Percentiles rank a stretch among this genome's conserved stretches.
These are phyloP conservation scores for Caenorhabditis becei DNA, from an alignment of 2,888 invertebrate species.

Conservation along the genomic window DNA sequence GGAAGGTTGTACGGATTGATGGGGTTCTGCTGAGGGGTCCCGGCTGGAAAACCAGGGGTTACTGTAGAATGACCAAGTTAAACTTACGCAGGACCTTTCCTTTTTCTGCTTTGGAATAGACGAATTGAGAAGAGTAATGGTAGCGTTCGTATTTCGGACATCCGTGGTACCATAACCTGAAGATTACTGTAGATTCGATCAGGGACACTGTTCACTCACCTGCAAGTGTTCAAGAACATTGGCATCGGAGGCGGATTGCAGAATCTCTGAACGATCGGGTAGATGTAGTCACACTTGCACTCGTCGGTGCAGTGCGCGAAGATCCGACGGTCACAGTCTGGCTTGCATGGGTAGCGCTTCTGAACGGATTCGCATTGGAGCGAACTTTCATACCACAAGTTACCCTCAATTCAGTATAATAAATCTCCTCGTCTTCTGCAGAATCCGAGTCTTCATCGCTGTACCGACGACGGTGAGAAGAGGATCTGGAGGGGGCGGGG, in stretches of 20 bases:
- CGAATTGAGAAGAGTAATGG: constrained; percentile 77
- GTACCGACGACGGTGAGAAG: constrained; percentile 20
- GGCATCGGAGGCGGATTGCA: constrained; percentile 79
- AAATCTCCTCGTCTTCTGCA: constrained; percentile 60
- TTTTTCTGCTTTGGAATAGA: constrained; percentile 78
- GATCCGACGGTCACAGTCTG: constrained; percentile 73
- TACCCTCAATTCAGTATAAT: constrained; percentile 63
- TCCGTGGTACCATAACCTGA: constrained; percentile 75
- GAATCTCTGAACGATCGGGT: constrained; percentile 76
- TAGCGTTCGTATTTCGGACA: constrained; percentile 77
- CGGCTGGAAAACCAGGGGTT: constrained; percentile 48
- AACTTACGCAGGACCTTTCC: constrained; percentile 74
- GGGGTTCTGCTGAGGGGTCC: constrained; percentile 50
- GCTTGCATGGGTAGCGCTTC: constrained; percentile 77
- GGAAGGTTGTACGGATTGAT: constrained; percentile 64
- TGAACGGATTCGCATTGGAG: constrained; percentile 33
- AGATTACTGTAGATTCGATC: too few species aligned
- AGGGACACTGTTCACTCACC: too few species aligned
- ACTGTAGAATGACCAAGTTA: not conserved
- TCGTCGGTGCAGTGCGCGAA: constrained; percentile 77
- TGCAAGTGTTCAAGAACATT: constrained; percentile 76
- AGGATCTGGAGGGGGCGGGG: constrained; percentile 15
- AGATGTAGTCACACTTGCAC: constrained; percentile 77
- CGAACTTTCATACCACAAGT: not conserved
- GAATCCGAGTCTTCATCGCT: constrained; percentile 53